Base-by-base conservation (phyloP, 2,888 invertebrate species). In the Limnephilus marmoratus region DNA sequence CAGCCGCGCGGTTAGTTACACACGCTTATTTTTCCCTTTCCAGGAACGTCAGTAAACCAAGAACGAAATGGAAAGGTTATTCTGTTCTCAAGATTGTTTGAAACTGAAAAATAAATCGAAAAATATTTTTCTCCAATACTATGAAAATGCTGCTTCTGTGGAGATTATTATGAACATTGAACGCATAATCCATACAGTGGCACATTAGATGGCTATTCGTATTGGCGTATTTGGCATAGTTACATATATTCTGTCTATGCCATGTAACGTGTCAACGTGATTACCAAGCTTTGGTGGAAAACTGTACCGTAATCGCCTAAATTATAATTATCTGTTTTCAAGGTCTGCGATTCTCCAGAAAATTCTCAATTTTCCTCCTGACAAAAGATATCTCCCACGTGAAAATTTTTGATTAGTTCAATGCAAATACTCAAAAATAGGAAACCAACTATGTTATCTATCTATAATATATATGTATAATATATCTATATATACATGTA, bases 1-100 rank as follows among this genome's bases (percentile, higher is more conserved):
- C 93, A 92, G 92, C 91, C 89, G 91, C 92, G 92, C 92, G 93
- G 92, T 93, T 93, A 93, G 93, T 93, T 93, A 93, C 91, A 90
- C 86, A 83, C 49, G 49, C 5, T 49, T 87, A 49, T 53, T 87
- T 87, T 87, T 87, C 86, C 86, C 24, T 31, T 31, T 34, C 83
- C 24, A 37, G 37, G 37, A 83, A 9, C 83, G 24, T 34, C 83
- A n/a, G 83, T 41, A 49, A 91, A 93, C 91, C 91, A 68, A 82
- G n/a, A 68, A 68, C 68, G 68, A 24, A 68, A 24, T 11, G 7
- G n/a, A 2, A 68, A n/a, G 80, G 87, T 86, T 90, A 86, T 86
- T 90, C 85, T 92, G 29, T 53, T 9, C n/a, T 68, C 68, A 68
- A 24, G 68, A 9, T 68, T 18, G 13, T 15, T 53, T 68, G 68